Evolutionary conservation across 1,140 invertebrate species (phyloP).

Genomic region (Uloborus diversus): DNA sequence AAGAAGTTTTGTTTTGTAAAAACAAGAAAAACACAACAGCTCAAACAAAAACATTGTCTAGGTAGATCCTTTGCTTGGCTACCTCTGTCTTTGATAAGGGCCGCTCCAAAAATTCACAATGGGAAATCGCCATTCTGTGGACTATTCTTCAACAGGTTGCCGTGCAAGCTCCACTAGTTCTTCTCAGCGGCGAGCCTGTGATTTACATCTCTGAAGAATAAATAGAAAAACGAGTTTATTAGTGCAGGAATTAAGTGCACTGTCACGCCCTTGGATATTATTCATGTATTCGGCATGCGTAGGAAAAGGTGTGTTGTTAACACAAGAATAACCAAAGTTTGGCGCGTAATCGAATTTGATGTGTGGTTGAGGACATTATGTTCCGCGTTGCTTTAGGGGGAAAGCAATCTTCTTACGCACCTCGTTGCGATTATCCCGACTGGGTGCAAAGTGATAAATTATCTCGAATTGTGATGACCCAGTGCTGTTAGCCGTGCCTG

Average conservation of each 20-base stretch:
- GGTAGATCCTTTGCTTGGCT: too few species aligned
- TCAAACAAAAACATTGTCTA: too few species aligned
- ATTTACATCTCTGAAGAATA: slow-evolving; percentile 37
- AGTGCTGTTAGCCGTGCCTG: too few species aligned
- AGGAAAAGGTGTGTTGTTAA: neutral
- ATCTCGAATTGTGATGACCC: too few species aligned
- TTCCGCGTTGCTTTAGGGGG: too few species aligned
- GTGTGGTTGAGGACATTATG: too few species aligned
- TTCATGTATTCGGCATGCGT: neutral
- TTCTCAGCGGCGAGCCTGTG: neutral
- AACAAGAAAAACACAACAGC: too few species aligned
- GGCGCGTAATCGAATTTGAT: slow-evolving; percentile 9
- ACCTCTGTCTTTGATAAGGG: too few species aligned
- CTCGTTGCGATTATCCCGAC: too few species aligned
- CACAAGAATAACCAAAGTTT: neutral
- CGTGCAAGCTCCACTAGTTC: neutral
- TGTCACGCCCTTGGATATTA: slow-evolving; percentile 5
- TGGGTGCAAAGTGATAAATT: too few species aligned
- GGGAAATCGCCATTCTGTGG: neutral
- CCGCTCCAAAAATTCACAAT: slow-evolving; percentile 23
- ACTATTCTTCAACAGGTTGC: slow-evolving; percentile 5
- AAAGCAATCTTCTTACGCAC: too few species aligned
- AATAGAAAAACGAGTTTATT: slow-evolving; percentile 31
- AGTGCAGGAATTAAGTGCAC: slow-evolving; percentile 5
- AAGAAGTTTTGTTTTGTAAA: too few species aligned